A percentile compares a stretch with the other conserved stretches of the same genome.
Evolutionary conservation across 1,140 invertebrate genomes (phyloP).

Genomic region (Charaxes varanes): DNA sequence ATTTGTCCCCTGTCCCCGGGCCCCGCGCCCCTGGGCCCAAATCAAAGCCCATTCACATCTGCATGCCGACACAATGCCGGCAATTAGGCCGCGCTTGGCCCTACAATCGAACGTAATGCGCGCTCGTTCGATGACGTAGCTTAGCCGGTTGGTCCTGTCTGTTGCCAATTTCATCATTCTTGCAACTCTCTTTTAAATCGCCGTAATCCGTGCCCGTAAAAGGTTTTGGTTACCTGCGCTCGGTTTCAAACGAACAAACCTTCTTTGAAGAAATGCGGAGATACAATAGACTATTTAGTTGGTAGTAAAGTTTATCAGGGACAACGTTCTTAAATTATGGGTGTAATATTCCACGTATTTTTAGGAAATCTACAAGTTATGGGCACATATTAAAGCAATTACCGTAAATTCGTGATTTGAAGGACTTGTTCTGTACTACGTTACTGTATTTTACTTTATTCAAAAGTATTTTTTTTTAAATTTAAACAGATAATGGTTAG

Average conservation of each 20-base stretch:
- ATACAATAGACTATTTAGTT: slow-evolving; percentile 2
- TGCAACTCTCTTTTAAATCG: slow-evolving; percentile 28
- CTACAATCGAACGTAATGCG: slow-evolving; percentile 71
- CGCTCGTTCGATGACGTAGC: slow-evolving; percentile 54
- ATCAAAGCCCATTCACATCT: slow-evolving; percentile 74
- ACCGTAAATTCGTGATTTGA: too few relatives aligned
- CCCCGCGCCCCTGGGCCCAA: slow-evolving; percentile 57
- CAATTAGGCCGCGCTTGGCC: slow-evolving; percentile 67
- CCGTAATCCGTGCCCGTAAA: slow-evolving; percentile 21
- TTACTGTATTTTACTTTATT: too few relatives aligned
- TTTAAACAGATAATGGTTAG: too few relatives aligned
- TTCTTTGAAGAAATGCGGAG: slow-evolving; percentile 7
- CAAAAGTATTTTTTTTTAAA: too few relatives aligned
- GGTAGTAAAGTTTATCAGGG: too few relatives aligned
- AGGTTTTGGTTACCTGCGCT: slow-evolving; percentile 21
- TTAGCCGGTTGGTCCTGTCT: slow-evolving; percentile 37
- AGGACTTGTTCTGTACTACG: too few relatives aligned
- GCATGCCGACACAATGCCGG: slow-evolving; percentile 72
- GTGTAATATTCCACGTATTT: too few relatives aligned
- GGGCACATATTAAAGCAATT: too few relatives aligned
- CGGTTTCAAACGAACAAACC: slow-evolving; percentile 10
- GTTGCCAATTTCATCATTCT: slow-evolving; percentile 33
- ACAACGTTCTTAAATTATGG: too few relatives aligned
- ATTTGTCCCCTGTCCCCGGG: slow-evolving; percentile 65
- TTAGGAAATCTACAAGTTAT: too few relatives aligned